Evolutionary conservation across 2,113 vertebrate genomes (phyloP).

Genomic region (Balaeniceps rex): DNA sequence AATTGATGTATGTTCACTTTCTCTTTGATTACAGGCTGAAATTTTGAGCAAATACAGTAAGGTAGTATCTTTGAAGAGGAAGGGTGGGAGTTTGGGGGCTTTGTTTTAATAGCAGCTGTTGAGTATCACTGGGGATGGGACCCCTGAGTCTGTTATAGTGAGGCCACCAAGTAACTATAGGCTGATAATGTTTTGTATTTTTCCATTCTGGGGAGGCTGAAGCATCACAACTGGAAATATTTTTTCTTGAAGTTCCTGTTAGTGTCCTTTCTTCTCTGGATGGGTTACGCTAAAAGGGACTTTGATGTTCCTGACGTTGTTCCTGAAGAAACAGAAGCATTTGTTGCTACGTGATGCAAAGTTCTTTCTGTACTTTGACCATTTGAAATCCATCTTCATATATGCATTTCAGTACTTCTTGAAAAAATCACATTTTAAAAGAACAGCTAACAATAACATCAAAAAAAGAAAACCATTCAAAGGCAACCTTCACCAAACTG

Average conservation of each 20-base stretch:
- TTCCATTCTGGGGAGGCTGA: background rate
- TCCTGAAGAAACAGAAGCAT: background rate
- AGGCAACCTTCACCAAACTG: background rate
- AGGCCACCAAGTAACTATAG: background rate
- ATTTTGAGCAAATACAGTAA: background rate
- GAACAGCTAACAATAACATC: background rate
- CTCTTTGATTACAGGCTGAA: background rate
- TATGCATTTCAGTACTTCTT: background rate
- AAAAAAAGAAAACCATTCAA: background rate
- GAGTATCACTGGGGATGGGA: background rate
- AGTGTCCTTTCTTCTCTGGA: background rate
- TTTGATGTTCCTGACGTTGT: background rate
- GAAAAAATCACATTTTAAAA: background rate
- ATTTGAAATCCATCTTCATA: background rate
- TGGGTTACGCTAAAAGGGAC: background rate
- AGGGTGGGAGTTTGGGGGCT: background rate
- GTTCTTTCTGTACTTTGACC: background rate
- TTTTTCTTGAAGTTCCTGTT: background rate
- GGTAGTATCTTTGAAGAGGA: background rate
- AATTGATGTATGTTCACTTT: background rate
- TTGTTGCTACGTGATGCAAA: background rate
- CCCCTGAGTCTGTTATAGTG: background rate
- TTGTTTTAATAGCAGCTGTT: background rate
- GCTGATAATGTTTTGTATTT: background rate
- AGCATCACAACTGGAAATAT: background rate